phyloP scores from a whole-genome alignment of 1,140 invertebrate species.

The Lanistes nyassanus region DNA sequence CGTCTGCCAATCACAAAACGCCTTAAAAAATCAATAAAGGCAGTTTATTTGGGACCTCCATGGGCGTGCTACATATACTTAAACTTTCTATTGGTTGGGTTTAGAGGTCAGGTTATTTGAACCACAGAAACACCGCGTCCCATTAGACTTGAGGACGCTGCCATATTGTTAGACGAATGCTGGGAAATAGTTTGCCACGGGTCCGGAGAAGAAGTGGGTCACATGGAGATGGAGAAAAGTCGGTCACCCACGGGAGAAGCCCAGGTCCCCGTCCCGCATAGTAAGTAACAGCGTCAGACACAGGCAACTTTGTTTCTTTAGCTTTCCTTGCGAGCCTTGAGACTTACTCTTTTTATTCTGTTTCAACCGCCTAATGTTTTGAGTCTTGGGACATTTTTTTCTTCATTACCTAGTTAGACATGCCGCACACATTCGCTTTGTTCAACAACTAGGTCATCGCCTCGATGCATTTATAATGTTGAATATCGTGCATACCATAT shows the following conservation, averaged over 20 bases:
- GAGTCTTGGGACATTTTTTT: constrained; percentile 15
- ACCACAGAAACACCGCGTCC: too few species aligned
- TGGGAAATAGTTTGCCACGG: constrained; percentile 33
- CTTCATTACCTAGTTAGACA: constrained; percentile 35
- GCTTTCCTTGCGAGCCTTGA: not conserved
- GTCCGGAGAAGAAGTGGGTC: constrained; percentile 38
- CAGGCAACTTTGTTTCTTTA: not conserved
- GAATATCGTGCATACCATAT: constrained; percentile 20
- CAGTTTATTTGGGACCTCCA: too few species aligned
- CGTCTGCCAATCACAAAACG: too few species aligned
- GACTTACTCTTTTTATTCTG: constrained; percentile 7
- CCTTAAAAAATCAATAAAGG: too few species aligned
- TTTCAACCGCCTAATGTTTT: constrained; percentile 10
- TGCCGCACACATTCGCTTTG: constrained; percentile 26
- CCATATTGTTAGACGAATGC: constrained; percentile 33
- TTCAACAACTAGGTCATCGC: constrained; percentile 25
- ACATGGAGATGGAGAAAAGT: constrained; percentile 39
- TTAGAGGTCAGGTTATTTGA: too few species aligned
- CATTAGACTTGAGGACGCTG: not conserved
- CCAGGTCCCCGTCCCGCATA: constrained; percentile 19
- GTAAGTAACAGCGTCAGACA: constrained; percentile 24
- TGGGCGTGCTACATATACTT: too few species aligned
- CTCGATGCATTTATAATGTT: constrained; percentile 27
- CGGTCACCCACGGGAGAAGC: constrained; percentile 39
- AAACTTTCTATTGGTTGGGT: too few species aligned